Conservation (phyloP, 1,140 invertebrate genomes). For the Venustaconcha ellipsiformis region DNA sequence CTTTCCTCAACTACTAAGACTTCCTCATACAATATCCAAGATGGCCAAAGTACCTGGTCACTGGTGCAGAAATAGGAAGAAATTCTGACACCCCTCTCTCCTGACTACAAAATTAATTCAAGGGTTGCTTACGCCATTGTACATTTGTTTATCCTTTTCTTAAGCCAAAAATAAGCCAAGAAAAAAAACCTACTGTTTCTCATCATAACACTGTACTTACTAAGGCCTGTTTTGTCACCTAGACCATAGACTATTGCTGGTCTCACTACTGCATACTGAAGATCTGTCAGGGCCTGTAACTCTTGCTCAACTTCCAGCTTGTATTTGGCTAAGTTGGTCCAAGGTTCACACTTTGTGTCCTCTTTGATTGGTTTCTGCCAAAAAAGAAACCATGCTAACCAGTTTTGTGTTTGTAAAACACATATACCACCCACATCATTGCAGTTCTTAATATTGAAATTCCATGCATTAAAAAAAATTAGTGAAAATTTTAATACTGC, state of each 20-base stretch:
- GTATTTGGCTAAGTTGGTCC: slow-evolving; percentile 85
- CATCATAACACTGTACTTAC: slow-evolving; percentile 71
- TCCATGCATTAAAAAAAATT: too few species aligned
- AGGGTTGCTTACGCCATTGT: too few species aligned
- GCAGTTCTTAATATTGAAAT: too few species aligned
- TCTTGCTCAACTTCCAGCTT: slow-evolving; percentile 87
- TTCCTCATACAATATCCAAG: too few species aligned
- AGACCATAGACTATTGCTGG: slow-evolving; percentile 89
- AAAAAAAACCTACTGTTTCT: background rate
- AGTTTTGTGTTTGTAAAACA: background rate
- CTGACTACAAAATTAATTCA: too few species aligned
- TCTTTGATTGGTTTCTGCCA: slow-evolving; percentile 81
- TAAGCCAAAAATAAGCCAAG: background rate
- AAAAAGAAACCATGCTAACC: slow-evolving; percentile 13
- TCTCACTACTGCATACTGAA: slow-evolving; percentile 86
- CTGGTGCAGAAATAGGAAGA: too few species aligned
- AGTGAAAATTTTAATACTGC: too few species aligned
- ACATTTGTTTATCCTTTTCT: too few species aligned
- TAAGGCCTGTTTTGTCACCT: slow-evolving; percentile 85
- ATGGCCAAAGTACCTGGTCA: too few species aligned
- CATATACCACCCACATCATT: too few species aligned
- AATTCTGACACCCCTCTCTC: too few species aligned
- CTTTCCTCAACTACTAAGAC: too few species aligned
- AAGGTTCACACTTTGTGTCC: slow-evolving; percentile 81
- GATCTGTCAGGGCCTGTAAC: slow-evolving; percentile 75